Percentiles rank a stretch among this genome's conserved stretches.
Evolutionary conservation across 2,888 invertebrate genomes (phyloP).

Genomic region (Tenthredo distinguenda): DNA sequence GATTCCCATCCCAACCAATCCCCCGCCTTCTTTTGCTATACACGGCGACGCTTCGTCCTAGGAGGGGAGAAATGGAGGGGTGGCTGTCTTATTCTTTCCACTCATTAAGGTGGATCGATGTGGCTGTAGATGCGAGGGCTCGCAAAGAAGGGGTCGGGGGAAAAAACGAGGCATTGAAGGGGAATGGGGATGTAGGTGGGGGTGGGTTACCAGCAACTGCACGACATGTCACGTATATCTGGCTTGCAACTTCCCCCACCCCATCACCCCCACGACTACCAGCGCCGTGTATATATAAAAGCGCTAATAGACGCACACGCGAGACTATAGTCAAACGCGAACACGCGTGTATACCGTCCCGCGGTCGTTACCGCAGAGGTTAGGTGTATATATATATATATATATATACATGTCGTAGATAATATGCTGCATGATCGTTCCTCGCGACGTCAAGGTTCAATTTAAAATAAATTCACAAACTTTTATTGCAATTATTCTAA

Average conservation of each 20-base stretch:
- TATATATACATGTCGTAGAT: neutral
- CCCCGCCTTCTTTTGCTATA: constrained; percentile 69
- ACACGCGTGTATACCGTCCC: constrained; percentile 10
- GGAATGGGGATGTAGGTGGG: constrained; percentile 54
- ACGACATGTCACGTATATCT: constrained; percentile 67
- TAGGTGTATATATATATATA: neutral
- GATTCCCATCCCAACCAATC: constrained; percentile 56
- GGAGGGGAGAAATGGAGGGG: constrained; percentile 60
- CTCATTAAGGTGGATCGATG: constrained; percentile 79
- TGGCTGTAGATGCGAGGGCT: constrained; percentile 71
- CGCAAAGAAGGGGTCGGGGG: constrained; percentile 40
- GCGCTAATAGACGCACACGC: constrained; percentile 62
- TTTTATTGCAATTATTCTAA: neutral
- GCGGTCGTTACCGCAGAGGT: constrained; percentile 16
- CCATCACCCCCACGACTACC: constrained; percentile 50
- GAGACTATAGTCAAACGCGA: constrained; percentile 44
- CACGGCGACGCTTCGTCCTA: constrained; percentile 60
- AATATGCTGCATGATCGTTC: neutral
- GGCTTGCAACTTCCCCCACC: constrained; percentile 54
- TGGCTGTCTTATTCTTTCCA: constrained; percentile 78
- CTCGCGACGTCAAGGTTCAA: neutral
- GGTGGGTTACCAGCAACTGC: constrained; percentile 67
- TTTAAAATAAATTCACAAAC: neutral
- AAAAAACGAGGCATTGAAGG: constrained; percentile 26
- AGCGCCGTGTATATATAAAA: constrained; percentile 47